Conservation (phyloP, 2,797 vertebrate genomes). For the Threskiornis aethiopicus region DNA sequence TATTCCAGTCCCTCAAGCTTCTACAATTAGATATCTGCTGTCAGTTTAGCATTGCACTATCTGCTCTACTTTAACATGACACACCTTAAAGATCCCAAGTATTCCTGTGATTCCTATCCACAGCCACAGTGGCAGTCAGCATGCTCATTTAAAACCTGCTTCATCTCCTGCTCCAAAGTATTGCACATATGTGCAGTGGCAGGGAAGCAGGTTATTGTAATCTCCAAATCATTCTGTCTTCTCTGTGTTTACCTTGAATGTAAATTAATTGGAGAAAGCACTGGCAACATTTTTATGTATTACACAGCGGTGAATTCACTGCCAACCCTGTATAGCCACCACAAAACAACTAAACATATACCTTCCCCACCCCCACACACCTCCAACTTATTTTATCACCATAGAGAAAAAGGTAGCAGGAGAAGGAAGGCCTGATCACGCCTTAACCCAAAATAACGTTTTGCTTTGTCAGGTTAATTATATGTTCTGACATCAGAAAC, state of each 20-base stretch:
- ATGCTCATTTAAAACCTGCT: neutral
- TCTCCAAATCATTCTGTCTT: neutral
- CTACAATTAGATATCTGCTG: neutral
- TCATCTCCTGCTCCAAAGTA: neutral
- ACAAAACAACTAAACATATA: neutral
- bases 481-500: neutral
- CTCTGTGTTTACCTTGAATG: neutral
- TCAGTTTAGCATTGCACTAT: neutral
- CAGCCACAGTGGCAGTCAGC: neutral
- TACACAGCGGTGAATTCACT: neutral
- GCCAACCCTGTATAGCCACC: neutral
- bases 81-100: neutral
- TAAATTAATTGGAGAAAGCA: neutral
- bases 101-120: neutral
- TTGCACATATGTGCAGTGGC: neutral
- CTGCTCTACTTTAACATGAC: neutral
- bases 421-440: neutral
- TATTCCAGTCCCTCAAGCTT: neutral
- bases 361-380: neutral
- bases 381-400: neutral
- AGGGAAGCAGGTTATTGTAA: neutral
- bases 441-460: neutral
- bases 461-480: slow-evolving; percentile 38
- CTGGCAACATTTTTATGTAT: neutral
- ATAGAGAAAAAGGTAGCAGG: neutral